A percentile compares a stretch with the other conserved stretches of the same genome.
These are phyloP conservation scores for Anadara kagoshimensis DNA, from an alignment of 1,140 invertebrate genomes.

Conservation along the genomic window DNA sequence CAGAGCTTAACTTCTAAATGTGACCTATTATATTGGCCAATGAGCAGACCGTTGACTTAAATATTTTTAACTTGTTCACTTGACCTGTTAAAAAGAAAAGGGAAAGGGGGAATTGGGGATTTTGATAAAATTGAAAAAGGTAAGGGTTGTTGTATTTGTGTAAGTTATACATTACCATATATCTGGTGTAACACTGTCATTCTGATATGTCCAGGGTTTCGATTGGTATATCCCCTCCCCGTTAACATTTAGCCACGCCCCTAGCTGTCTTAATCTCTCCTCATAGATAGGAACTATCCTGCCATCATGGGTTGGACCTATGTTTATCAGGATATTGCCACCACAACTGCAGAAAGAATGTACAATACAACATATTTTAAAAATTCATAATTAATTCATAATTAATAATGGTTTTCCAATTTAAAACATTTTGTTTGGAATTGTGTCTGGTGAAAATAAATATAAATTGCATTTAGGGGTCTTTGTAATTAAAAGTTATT, in stretches of 20 bases:
- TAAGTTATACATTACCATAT: conserved; percentile 73
- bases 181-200: conserved; percentile 82
- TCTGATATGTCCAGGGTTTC: conserved; percentile 82
- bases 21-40: not conserved
- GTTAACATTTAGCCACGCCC: conserved; percentile 86
- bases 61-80: not conserved
- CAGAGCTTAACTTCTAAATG: no score
- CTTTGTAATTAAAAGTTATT: no score
- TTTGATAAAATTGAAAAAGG: not conserved
- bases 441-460: no score
- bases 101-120: not conserved
- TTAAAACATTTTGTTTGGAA: no score
- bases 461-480: no score
- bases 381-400: no score
- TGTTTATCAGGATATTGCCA: conserved; percentile 91
- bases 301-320: conserved; percentile 93
- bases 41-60: no score
- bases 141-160: not conserved
- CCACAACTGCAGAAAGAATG: conserved; percentile 80
- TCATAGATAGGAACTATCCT: conserved; percentile 90
- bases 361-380: not conserved
- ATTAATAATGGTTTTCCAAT: no score
- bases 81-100: not conserved
- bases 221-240: conserved; percentile 91
- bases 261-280: conserved; percentile 83